Evolutionary conservation across 2,888 invertebrate genomes (phyloP), one percentile per base, ranked within the genome.

Genomic region (Caenorhabditis japonica): DNA sequence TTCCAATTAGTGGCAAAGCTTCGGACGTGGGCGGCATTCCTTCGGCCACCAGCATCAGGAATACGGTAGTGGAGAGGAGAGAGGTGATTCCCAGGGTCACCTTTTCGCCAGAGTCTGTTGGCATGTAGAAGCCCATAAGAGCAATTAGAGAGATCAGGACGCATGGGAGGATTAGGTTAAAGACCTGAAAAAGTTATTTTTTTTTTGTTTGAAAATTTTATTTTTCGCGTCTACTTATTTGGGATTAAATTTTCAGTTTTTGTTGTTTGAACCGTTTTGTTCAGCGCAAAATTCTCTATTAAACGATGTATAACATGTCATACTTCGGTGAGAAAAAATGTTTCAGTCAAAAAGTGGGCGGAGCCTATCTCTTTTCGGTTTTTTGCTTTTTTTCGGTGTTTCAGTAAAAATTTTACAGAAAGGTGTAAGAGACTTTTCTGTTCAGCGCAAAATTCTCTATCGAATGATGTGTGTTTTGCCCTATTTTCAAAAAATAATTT

Each of bases 141-240:
- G 93, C 93, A 92, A 94, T 93, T 59, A 93, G 92, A 87, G 93
- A 93, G 88, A 94, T 94, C 47, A 94, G 91, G 59, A 93, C 91
- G 88, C 94, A 94, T 0, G 94, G 94, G 36, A 94, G 90, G 73
- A 94, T 93, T 46, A 94, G 90, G 87, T 94, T 94, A 90, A 94
- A 93, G 8, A 94, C 93, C 83, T 83, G 69, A 17, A 76, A 44
- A 46, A 38, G 30, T n/a, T n/a, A n/a, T n/a, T n/a, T n/a, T n/a
- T n/a, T n/a, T n/a, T n/a, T n/a, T n/a, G n/a, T n/a, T n/a, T n/a
- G n/a, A n/a, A n/a, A n/a, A n/a, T n/a, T n/a, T n/a, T n/a, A n/a
- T n/a, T n/a, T n/a, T n/a, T 27, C 12, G 1, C 2, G 4, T 12
- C 0, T 49, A 1, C 10, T 8, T 25, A 1, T 10, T 21, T 15